Evolutionary conservation across 2,888 invertebrate species (phyloP).

Genomic region (Zygogramma bicolorata): DNA sequence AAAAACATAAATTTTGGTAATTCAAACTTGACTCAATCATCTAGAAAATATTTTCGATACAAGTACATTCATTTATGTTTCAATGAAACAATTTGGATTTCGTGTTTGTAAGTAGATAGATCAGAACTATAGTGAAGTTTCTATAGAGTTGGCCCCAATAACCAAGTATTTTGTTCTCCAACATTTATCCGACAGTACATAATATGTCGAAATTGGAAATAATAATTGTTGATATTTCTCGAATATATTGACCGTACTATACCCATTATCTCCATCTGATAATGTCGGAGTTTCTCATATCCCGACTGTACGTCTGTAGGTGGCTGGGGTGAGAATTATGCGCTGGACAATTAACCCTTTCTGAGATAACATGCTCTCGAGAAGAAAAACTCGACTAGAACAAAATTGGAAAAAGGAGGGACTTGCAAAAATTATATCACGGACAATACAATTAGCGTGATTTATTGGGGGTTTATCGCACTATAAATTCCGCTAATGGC

Average conservation of each 20-base stretch:
- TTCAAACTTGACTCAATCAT: too few relatives aligned
- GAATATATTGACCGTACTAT: conserved; percentile 25
- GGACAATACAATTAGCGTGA: conserved; percentile 52
- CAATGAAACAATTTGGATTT: too few relatives aligned
- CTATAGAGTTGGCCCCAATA: too few relatives aligned
- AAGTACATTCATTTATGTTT: too few relatives aligned
- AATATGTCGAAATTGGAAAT: too few relatives aligned
- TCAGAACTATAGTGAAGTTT: too few relatives aligned
- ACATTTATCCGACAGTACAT: too few relatives aligned
- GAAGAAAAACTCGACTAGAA: conserved; percentile 35
- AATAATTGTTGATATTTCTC: too few relatives aligned
- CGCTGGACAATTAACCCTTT: conserved; percentile 52
- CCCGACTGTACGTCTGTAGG: conserved; percentile 41
- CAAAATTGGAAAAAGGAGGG: conserved; percentile 49
- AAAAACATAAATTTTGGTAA: too few relatives aligned
- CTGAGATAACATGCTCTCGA: conserved; percentile 46
- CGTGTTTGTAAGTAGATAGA: too few relatives aligned
- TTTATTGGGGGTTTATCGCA: conserved; percentile 56
- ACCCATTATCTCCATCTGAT: background rate
- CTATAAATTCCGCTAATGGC: conserved; percentile 40
- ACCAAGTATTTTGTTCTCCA: too few relatives aligned
- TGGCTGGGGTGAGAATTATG: conserved; percentile 52
- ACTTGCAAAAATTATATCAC: conserved; percentile 46
- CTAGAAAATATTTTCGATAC: too few relatives aligned
- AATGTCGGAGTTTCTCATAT: conserved; percentile 17